Evolutionary conservation across 2,888 invertebrate genomes (phyloP).

Genomic region (Chirona hameri): DNA sequence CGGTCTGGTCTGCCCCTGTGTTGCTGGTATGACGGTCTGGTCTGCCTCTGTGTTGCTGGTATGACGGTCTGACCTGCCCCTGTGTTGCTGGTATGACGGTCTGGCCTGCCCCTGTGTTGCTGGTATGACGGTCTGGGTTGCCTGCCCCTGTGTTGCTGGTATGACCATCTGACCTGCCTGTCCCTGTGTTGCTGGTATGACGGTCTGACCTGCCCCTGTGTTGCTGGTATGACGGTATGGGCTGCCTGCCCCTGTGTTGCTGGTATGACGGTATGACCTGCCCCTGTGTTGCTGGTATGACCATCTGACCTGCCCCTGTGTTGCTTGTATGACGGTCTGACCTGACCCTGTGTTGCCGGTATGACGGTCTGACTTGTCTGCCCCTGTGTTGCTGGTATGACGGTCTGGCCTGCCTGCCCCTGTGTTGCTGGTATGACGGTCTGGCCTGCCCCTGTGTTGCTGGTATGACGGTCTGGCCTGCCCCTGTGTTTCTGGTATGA

Average conservation of each 20-base stretch:
- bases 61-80: conserved; percentile 46
- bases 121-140: conserved; percentile 48
- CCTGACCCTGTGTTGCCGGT: neutral
- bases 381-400: conserved; percentile 42
- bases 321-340: conserved; percentile 47
- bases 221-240: neutral
- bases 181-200: conserved; percentile 42
- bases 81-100: neutral
- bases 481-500: neutral
- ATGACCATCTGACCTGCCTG: neutral
- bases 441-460: conserved; percentile 48
- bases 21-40: neutral
- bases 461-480: conserved; percentile 46
- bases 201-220: conserved; percentile 43
- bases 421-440: neutral
- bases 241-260: neutral
- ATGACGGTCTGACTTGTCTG: too few relatives aligned
- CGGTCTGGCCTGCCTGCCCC: conserved; percentile 44
- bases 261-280: conserved; percentile 46
- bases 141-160: neutral
- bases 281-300: neutral
- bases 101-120: conserved; percentile 48
- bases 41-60: neutral
- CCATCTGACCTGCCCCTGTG: neutral
- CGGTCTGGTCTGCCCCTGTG: conserved; percentile 43